A percentile compares a stretch with the other conserved stretches of the same genome.
These are phyloP conservation scores for Macrophya alboannulata DNA, from an alignment of 2,888 invertebrate genomes.

Conservation along the genomic window DNA sequence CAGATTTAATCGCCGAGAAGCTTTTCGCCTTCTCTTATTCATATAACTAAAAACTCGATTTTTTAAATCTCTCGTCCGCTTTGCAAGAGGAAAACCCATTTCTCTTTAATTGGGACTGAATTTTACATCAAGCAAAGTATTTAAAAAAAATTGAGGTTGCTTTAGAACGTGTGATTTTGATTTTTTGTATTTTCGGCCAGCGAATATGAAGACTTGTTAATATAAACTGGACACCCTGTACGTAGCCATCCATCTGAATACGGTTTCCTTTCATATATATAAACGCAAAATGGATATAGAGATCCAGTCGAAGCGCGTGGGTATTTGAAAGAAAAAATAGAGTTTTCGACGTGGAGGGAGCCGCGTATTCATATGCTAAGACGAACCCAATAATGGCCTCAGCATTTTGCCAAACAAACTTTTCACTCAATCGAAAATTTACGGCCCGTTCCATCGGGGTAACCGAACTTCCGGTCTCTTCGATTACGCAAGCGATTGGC, in stretches of 20 bases:
- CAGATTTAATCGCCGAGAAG: not conserved
- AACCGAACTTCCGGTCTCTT: conserved; percentile 37
- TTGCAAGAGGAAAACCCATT: no score
- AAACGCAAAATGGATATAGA: conserved; percentile 12
- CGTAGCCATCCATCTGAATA: conserved; percentile 1
- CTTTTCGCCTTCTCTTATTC: not conserved
- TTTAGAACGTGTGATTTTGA: not conserved
- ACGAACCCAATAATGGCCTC: conserved; percentile 61
- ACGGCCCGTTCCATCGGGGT: conserved; percentile 21
- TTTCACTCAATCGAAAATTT: conserved; percentile 55
- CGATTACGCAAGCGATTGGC: conserved; percentile 52
- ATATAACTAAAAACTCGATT: not conserved
- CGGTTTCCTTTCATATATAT: conserved; percentile 12
- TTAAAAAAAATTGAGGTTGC: not conserved
- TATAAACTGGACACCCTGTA: not conserved
- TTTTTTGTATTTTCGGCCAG: not conserved
- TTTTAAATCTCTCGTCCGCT: not conserved
- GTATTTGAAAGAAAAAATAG: conserved; percentile 35
- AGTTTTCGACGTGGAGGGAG: conserved; percentile 46
- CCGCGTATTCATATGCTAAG: conserved; percentile 68
- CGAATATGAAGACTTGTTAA: not conserved
- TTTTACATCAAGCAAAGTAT: not conserved
- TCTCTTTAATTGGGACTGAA: not conserved
- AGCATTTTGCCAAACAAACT: conserved; percentile 65
- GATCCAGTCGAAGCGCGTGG: conserved; percentile 1